Evolutionary conservation across 2,113 vertebrate species (phyloP).

Genomic region (Pomatostomus ruficeps): DNA sequence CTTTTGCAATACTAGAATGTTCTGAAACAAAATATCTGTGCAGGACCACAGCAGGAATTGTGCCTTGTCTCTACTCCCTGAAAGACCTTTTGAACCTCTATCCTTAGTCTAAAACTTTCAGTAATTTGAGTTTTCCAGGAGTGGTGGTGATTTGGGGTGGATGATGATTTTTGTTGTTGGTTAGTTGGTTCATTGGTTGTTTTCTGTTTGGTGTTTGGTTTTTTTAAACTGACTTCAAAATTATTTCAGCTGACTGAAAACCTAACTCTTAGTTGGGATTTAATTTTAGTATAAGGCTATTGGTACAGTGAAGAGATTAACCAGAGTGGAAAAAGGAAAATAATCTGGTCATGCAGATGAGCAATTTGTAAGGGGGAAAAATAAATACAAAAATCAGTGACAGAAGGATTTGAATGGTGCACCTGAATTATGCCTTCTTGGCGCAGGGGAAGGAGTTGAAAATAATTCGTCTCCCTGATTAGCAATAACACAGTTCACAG

Average conservation of each 20-base stretch:
- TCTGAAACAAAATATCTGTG: neutral
- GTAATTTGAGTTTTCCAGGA: neutral
- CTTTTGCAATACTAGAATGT: neutral
- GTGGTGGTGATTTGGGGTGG: neutral
- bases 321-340: neutral
- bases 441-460: neutral
- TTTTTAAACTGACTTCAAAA: neutral
- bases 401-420: neutral
- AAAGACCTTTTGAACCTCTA: neutral
- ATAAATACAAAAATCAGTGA: neutral
- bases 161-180: accelerated
- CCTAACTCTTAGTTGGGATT: neutral
- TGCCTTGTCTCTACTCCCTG: neutral
- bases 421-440: neutral
- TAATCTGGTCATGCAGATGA: neutral
- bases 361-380: accelerated
- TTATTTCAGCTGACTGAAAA: neutral
- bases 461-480: conserved; percentile 8
- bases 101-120: neutral
- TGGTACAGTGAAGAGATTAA: neutral
- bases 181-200: neutral
- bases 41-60: neutral
- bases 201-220: neutral
- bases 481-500: neutral
- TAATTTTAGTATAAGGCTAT: neutral